Percentiles rank a stretch among this genome's conserved stretches.
Evolutionary conservation across 2,113 vertebrate species (phyloP).

Genomic region (Megaleporinus macrocephalus): DNA sequence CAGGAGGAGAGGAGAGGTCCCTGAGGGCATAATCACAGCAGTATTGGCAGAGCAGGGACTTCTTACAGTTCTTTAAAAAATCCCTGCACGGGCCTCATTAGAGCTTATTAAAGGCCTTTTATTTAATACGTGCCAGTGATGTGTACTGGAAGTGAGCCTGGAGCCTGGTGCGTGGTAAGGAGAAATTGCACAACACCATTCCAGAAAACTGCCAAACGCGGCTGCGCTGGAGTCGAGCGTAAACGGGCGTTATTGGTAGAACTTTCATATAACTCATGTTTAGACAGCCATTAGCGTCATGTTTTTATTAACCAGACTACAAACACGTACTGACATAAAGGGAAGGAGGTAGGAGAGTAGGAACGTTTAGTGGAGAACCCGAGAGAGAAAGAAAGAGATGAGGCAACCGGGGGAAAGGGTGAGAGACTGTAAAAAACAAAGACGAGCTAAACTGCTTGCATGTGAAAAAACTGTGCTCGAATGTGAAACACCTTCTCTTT

Average conservation of each 20-base stretch:
- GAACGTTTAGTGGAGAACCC: background rate
- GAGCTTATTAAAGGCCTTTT: constrained; percentile 66
- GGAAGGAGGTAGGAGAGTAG: background rate
- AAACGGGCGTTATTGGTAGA: constrained; percentile 15
- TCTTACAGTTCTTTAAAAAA: constrained; percentile 65
- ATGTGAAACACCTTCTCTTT: background rate
- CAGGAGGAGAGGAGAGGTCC: constrained; percentile 45
- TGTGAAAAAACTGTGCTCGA: background rate
- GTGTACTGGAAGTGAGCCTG: constrained; percentile 45
- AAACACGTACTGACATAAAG: constrained; percentile 29
- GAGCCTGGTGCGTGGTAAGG: constrained; percentile 9
- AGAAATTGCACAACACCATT: background rate
- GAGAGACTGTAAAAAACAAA: background rate
- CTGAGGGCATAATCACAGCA: constrained; percentile 61
- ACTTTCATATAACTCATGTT: constrained; percentile 14
- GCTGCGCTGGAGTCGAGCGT: background rate
- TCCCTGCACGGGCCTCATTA: constrained; percentile 63
- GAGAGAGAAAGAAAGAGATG: background rate
- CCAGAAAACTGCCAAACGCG: constrained; percentile 45
- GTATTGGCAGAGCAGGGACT: constrained; percentile 59
- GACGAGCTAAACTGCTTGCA: constrained; percentile 1
- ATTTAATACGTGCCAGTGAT: constrained; percentile 49
- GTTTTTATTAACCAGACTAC: constrained; percentile 32
- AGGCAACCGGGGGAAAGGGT: background rate
- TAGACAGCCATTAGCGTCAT: constrained; percentile 28